A percentile compares a stretch with the other conserved stretches of the same genome.
These are phyloP conservation scores for Bellardia pandia DNA, from an alignment of 2,888 invertebrate genomes.

Conservation along the genomic window DNA sequence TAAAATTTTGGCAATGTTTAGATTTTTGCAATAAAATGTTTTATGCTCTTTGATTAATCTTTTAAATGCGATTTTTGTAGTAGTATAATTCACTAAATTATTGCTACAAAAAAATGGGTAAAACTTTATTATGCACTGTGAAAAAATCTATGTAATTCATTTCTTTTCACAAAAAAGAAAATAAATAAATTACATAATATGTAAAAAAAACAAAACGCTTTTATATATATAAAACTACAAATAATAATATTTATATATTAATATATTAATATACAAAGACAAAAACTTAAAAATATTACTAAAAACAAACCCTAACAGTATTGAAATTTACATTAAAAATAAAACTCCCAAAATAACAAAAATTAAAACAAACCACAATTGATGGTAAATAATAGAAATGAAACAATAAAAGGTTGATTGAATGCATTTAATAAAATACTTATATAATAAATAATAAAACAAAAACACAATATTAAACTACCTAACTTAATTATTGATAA, in stretches of 20 bases:
- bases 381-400: slow-evolving; percentile 28
- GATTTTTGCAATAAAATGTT: too few relatives aligned
- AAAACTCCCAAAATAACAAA: slow-evolving; percentile 28
- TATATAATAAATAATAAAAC: slow-evolving; percentile 24
- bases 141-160: slow-evolving; percentile 29
- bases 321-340: slow-evolving; percentile 61
- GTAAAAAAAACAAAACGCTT: slow-evolving; percentile 30
- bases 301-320: slow-evolving; percentile 59
- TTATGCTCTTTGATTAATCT: too few relatives aligned
- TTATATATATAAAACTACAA: slow-evolving; percentile 65
- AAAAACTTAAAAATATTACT: slow-evolving; percentile 26
- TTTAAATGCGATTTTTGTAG: too few relatives aligned
- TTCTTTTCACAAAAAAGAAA: not conserved
- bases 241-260: slow-evolving; percentile 74
- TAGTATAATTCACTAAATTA: too few relatives aligned
- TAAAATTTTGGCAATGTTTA: too few relatives aligned
- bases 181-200: slow-evolving; percentile 7
- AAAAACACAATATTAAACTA: slow-evolving; percentile 47
- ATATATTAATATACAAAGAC: slow-evolving; percentile 76
- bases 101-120: not conserved
- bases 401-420: slow-evolving; percentile 71
- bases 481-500: slow-evolving; percentile 12
- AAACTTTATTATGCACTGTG: not conserved
- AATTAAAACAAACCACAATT: slow-evolving; percentile 50
- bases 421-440: slow-evolving; percentile 69